phyloP scores from a whole-genome alignment of 2,113 vertebrate genomes.

The Eurystomus gularis region DNA sequence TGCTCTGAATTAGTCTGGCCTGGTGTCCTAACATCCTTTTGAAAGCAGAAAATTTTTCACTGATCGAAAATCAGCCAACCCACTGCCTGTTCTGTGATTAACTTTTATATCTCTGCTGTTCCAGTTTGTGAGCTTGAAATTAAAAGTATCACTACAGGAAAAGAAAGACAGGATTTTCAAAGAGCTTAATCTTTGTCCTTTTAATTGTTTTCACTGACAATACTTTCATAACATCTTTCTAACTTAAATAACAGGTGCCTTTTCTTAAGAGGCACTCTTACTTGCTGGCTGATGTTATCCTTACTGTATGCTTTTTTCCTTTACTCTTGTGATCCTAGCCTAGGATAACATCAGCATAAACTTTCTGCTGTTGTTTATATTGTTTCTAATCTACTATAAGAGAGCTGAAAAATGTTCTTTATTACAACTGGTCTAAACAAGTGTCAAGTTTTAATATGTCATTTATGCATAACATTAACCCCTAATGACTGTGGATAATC shows the following conservation, averaged over 20 bases:
- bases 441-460: neutral
- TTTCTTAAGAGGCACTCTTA: neutral
- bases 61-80: neutral
- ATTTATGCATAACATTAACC: neutral
- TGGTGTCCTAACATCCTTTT: neutral
- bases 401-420: neutral
- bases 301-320: neutral
- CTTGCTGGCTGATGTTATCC: neutral
- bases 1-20: neutral
- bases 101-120: neutral
- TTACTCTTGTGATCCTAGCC: neutral
- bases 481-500: neutral
- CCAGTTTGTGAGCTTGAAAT: neutral
- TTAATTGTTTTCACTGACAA: neutral
- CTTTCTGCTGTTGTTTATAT: neutral
- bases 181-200: neutral
- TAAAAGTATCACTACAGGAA: neutral
- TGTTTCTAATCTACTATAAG: neutral
- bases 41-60: neutral
- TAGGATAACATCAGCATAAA: neutral
- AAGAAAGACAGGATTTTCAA: neutral
- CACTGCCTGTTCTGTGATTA: neutral
- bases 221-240: neutral
- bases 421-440: neutral
- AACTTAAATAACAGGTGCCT: neutral